These are phyloP conservation scores for Chesias legatella DNA, from an alignment of 2,888 invertebrate genomes.

Conservation along the genomic window DNA sequence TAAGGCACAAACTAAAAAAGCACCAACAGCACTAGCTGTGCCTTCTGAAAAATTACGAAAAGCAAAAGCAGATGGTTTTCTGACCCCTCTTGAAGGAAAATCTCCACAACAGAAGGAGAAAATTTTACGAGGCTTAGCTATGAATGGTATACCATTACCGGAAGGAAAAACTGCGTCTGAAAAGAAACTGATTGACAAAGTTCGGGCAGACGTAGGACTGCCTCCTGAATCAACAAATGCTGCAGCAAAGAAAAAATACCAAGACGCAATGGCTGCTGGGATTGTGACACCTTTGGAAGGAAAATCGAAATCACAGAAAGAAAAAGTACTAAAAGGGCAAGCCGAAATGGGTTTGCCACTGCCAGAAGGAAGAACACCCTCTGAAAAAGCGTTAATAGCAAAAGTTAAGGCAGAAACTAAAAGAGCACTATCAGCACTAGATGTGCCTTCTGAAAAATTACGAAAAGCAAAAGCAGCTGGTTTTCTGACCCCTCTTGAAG, in stretches of 20 bases:
- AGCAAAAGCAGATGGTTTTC: constrained; percentile 32
- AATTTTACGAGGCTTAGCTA: constrained; percentile 26
- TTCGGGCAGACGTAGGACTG: constrained; percentile 34
- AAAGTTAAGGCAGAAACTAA: constrained; percentile 19
- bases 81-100: constrained; percentile 29
- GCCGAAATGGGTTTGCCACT: constrained; percentile 29
- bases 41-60: constrained; percentile 31
- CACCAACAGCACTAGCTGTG: constrained; percentile 3
- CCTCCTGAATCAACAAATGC: constrained; percentile 32
- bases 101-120: constrained; percentile 30
- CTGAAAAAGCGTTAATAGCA: constrained; percentile 23
- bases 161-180: constrained; percentile 35
- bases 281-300: constrained; percentile 31
- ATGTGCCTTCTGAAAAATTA: constrained; percentile 26
- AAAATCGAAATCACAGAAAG: constrained; percentile 26
- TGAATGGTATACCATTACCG: constrained; percentile 33
- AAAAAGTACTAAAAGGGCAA: constrained; percentile 25
- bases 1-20: constrained; percentile 33
- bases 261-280: constrained; percentile 25
- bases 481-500: constrained; percentile 33
- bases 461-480: constrained; percentile 36
- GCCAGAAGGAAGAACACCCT: constrained; percentile 31
- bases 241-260: constrained; percentile 16
- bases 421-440: neutral
- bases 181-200: constrained; percentile 30